These are phyloP conservation scores for Chinchilla lanigera DNA, from an alignment of 2,113 vertebrate genomes.

Conservation along the genomic window DNA sequence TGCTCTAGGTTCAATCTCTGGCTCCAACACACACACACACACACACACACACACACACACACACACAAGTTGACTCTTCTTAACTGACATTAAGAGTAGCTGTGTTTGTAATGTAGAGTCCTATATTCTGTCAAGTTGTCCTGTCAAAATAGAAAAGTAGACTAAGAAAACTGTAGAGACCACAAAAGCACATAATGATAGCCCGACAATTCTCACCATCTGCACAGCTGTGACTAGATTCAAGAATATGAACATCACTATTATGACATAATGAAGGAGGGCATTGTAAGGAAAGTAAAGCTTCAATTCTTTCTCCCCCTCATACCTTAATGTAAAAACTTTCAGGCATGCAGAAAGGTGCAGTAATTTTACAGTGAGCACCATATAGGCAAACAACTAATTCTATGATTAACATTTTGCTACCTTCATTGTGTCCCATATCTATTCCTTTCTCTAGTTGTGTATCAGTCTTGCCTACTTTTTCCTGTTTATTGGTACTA, in stretches of 20 bases:
- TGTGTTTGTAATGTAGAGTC: neutral
- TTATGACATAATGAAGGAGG: neutral
- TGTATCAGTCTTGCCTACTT: neutral
- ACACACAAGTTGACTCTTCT: neutral
- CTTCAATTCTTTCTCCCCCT: neutral
- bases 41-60: neutral
- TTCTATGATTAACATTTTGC: neutral
- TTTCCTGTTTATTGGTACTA: neutral
- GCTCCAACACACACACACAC: neutral
- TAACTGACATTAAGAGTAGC: neutral
- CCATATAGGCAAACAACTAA: neutral
- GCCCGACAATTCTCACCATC: neutral
- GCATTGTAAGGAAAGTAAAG: neutral
- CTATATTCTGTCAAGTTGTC: neutral
- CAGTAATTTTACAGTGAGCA: slow-evolving; percentile 25
- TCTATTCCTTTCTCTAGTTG: neutral
- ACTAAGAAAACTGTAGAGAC: neutral
- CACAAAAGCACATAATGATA: neutral
- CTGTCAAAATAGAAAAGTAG: neutral
- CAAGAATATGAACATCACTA: slow-evolving; percentile 11
- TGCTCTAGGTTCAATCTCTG: neutral
- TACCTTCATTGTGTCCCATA: neutral
- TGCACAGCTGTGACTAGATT: neutral
- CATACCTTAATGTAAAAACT: slow-evolving; percentile 32
- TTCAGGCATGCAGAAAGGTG: neutral